Evolutionary conservation across 2,888 invertebrate species (phyloP).

Genomic region (Hyposoter dolosus): DNA sequence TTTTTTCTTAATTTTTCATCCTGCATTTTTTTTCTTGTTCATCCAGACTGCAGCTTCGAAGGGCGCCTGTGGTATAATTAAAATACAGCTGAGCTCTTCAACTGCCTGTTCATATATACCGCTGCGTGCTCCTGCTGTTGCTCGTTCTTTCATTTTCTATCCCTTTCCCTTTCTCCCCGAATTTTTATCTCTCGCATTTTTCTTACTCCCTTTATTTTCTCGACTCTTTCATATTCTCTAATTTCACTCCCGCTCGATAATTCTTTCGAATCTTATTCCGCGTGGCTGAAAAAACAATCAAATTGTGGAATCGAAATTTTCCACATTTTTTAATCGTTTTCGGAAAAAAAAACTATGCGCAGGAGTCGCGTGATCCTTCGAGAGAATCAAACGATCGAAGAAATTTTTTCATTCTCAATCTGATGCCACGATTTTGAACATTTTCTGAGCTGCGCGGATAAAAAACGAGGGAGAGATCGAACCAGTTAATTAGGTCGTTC

Average conservation of each 20-base stretch:
- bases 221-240: conserved; percentile 62
- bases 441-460: conserved; percentile 26
- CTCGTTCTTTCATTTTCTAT: conserved; percentile 65
- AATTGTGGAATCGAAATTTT: not conserved
- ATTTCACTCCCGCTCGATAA: conserved; percentile 51
- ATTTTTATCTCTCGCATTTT: conserved; percentile 19
- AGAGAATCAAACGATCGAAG: not conserved
- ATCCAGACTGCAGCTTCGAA: conserved; percentile 57
- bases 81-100: conserved; percentile 83
- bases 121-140: conserved; percentile 73
- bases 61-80: conserved; percentile 79
- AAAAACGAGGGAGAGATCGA: conserved; percentile 21
- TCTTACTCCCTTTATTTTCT: conserved; percentile 46
- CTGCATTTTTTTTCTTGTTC: conserved; percentile 22
- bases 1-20: conserved; percentile 23
- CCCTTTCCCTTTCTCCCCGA: conserved; percentile 48
- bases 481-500: conserved; percentile 64
- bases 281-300: conserved; percentile 39
- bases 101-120: conserved; percentile 74
- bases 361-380: not conserved
- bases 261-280: conserved; percentile 63
- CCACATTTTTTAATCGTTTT: not conserved
- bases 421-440: not conserved
- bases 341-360: not conserved
- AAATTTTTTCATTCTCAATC: conserved; percentile 35